Base-by-base conservation (phyloP, 2,113 vertebrate genomes). In the Siniperca chuatsi region DNA sequence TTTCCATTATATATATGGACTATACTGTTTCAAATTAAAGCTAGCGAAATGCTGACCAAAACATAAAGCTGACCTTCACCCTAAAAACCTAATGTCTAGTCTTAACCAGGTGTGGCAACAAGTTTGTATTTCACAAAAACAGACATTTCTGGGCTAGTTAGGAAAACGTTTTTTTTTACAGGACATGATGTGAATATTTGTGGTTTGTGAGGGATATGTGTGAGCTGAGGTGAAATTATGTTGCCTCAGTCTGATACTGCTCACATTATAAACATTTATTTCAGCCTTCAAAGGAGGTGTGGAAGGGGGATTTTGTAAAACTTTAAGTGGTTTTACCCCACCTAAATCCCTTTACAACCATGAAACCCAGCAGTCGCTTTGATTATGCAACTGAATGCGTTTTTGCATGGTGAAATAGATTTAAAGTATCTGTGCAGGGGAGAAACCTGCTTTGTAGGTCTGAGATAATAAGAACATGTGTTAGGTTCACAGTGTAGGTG, bases 241-340 rank as follows among this genome's bases (percentile, higher is more conserved):
- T 78, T 78, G 35, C 84, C 20, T 78, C 75, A 75, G 5, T 40
- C 68, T 77, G 42, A 58, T 7, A 18, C 20, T 15, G 11, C 5
- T 13, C 72, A 42, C 37, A 29, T 4, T 1, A 13, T 6, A 23
- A 35, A 52, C 1, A 35, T 37, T 54, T 2, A 57, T 16, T n/a
- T 42, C 37, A 42, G 54, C 4, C n/a, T 4, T 18, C 8, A 29
- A 44, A 60, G 54, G 13, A 11, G n/a, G 15, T 2, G 2, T 2
- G 40, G 8, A 23, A 8, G 12, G 12, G 35, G 0, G 1, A 16
- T 55, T 23, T 40, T 35, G 16, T 54, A 13, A 52, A 35, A 12
- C 8, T 33, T 16, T 13, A 54, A 54, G 11, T 40, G 64, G 21
- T n/a, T 12, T n/a, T 21, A 42, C 4, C 35, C 10, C 9, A 12